Percentiles rank a stretch among this genome's conserved stretches.
Evolutionary conservation across 2,797 vertebrate genomes (phyloP).

Genomic region (Acrocephalus scirpaceus): DNA sequence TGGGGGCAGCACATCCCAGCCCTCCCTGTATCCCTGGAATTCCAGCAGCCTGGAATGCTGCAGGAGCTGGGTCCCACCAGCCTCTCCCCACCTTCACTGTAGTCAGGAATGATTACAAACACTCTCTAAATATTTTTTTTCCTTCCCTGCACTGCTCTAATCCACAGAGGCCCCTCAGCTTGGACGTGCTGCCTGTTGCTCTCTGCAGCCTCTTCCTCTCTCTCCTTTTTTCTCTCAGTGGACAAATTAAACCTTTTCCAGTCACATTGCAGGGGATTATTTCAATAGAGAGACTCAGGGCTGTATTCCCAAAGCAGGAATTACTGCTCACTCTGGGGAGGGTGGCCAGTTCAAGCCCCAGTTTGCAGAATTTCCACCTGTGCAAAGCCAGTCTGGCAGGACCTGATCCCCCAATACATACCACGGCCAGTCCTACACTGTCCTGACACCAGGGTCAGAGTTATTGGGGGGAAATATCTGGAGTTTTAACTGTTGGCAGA

Average conservation of each 20-base stretch:
- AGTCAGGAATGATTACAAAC: neutral
- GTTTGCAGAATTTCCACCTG: neutral
- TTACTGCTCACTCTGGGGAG: neutral
- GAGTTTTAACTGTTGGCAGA: neutral
- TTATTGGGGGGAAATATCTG: neutral
- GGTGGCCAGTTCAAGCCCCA: neutral
- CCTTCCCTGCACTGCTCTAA: neutral
- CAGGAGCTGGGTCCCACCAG: neutral
- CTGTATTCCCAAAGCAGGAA: neutral
- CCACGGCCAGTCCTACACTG: neutral
- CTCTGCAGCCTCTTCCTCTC: neutral
- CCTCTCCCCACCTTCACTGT: neutral
- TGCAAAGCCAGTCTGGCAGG: neutral
- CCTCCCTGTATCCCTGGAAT: neutral
- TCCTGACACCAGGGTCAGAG: neutral
- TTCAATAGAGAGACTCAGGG: neutral
- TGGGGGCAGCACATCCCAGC: neutral
- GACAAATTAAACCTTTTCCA: neutral
- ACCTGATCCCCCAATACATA: rapidly evolving
- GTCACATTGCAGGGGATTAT: neutral
- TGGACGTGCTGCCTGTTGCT: conserved; percentile 4
- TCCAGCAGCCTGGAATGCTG: neutral
- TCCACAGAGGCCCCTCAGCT: neutral
- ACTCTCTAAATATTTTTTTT: neutral
- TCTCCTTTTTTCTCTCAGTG: neutral